phyloP scores from a whole-genome alignment of 92 coral and sea anemone genomes.

The Phenganax subtilis region DNA sequence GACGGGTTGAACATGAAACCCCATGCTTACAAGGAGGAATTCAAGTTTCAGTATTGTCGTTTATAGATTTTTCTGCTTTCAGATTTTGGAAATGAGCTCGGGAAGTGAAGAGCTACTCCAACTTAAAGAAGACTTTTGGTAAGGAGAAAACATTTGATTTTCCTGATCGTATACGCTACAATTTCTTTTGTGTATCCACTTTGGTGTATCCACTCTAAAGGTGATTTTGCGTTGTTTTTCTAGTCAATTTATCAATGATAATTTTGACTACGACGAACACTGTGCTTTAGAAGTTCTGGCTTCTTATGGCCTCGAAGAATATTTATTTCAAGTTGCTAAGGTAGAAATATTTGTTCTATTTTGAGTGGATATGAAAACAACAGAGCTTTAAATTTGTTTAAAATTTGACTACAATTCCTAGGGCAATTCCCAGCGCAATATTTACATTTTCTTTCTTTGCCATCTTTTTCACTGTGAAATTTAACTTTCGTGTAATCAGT shows the following conservation, averaged over 20 bases:
- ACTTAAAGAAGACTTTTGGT: conserved; percentile 32
- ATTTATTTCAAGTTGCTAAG: conserved; percentile 92
- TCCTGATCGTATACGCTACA: neutral
- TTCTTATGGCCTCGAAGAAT: conserved; percentile 72
- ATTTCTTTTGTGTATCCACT: neutral
- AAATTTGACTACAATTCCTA: neutral
- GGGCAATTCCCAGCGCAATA: no score
- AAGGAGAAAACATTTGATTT: neutral
- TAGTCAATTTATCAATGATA: conserved; percentile 95
- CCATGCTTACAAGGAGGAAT: no score
- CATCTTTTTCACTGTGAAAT: no score
- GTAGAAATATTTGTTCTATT: conserved; percentile 25
- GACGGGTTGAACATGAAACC: no score
- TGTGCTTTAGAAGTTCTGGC: conserved; percentile 78
- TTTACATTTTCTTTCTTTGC: no score
- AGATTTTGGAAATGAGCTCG: conserved; percentile 19
- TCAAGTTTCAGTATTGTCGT: neutral
- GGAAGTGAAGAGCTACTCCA: conserved; percentile 10
- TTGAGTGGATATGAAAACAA: neutral
- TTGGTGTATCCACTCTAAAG: no score
- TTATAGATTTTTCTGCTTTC: neutral
- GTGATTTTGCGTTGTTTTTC: neutral
- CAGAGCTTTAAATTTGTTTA: neutral
- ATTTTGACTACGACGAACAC: conserved; percentile 87
- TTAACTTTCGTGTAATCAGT: no score